A percentile compares a stretch with the other conserved stretches of the same genome.
These are phyloP conservation scores for Oscheius sp. DNA, from an alignment of 2,888 invertebrate species.

Conservation along the genomic window DNA sequence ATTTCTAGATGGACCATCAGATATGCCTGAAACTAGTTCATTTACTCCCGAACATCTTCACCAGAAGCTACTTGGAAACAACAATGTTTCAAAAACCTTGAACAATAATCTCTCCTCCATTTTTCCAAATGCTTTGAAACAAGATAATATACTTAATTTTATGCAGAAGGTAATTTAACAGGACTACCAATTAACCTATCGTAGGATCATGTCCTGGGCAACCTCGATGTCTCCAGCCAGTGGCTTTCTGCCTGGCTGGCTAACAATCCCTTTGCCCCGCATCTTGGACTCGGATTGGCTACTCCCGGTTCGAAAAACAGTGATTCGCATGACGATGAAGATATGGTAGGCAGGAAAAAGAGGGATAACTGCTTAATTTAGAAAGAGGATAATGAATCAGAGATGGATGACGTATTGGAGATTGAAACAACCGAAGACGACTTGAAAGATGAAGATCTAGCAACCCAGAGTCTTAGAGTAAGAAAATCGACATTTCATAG, in stretches of 20 bases:
- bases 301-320: conserved; percentile 3
- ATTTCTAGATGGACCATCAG: conserved; percentile 6
- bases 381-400: conserved; percentile 44
- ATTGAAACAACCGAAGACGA: conserved; percentile 52
- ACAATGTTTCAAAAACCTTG: conserved; percentile 4
- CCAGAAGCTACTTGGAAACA: conserved; percentile 13
- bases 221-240: conserved; percentile 31
- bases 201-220: neutral
- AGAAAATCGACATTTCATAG: neutral
- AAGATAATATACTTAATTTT: conserved; percentile 20
- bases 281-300: conserved; percentile 20
- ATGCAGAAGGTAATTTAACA: conserved; percentile 18
- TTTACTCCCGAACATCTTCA: conserved; percentile 18
- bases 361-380: neutral
- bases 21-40: neutral
- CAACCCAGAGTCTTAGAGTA: conserved; percentile 12
- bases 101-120: conserved; percentile 17
- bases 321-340: conserved; percentile 9
- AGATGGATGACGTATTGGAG: conserved; percentile 40
- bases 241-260: conserved; percentile 56
- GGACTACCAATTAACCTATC: neutral
- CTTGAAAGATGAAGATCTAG: conserved; percentile 41
- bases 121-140: conserved; percentile 21
- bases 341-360: conserved; percentile 3
- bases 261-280: conserved; percentile 51